Evolutionary conservation across 2,113 vertebrate genomes (phyloP).

Genomic region (Candoia aspera): DNA sequence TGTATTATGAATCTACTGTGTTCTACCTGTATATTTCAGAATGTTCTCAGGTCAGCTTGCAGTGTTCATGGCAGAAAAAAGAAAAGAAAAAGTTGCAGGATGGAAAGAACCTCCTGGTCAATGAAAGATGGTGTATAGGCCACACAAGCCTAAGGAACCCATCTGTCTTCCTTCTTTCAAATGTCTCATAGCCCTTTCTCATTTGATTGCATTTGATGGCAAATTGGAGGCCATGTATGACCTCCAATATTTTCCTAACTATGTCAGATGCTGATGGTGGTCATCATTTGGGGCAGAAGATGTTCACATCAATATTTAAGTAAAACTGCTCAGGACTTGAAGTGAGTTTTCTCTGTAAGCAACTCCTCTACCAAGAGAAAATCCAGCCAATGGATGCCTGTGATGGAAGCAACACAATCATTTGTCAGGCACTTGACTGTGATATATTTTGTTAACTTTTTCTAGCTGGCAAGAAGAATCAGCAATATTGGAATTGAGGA

Average conservation of each 20-base stretch:
- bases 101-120: background rate
- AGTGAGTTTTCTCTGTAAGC: background rate
- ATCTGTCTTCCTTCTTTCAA: background rate
- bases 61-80: background rate
- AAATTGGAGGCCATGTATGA: background rate
- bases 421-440: background rate
- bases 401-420: background rate
- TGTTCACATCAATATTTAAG: background rate
- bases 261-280: background rate
- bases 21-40: background rate
- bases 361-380: background rate
- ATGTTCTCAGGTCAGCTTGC: background rate
- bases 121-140: background rate
- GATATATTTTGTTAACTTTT: background rate
- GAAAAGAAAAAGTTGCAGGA: background rate
- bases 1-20: background rate
- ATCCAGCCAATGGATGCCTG: background rate
- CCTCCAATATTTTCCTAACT: background rate
- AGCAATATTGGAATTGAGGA: background rate
- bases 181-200: background rate
- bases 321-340: background rate
- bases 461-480: background rate
- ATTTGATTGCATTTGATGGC: background rate
- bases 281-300: background rate
- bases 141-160: background rate